Base-by-base conservation (phyloP, 92 coral and sea anemone species). In the Hydrozoanthus gracilis region DNA sequence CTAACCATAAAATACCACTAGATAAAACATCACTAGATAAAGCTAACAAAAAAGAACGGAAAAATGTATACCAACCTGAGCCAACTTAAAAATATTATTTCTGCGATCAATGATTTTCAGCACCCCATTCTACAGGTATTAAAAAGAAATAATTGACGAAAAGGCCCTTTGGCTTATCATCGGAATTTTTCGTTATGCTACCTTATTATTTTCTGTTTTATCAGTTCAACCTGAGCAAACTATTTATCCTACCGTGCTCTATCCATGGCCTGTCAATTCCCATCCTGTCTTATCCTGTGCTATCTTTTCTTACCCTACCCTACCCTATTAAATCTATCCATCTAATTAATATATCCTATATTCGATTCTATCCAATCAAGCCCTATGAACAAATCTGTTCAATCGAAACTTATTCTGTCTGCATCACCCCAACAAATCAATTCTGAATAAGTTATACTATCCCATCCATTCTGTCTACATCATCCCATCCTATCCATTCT, bases 51-150 rank as follows among this genome's bases (percentile, higher is more conserved):
- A 11, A 4, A 11, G 12, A 11, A 9, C 3, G 27, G 17, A 5
- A 20, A 48, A 11, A 18, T 13, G 9, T 51, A 5, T 51, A n/a
- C 78, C 14, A 2, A 80, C 85, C 85, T 80, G 85, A 8, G 85
- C 85, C 49, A 80, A 48, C 49, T 80, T 80, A 45, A 80, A 80
- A 5, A 80, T 80, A 20, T 80, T 74, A 6, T 80, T 80, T 51
- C 18, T 80, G 74, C 85, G 85, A 62, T 80, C 85, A 17, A 80
- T 80, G 46, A 80, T 80, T 20, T 65, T 80, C 60, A 80, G 45
- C 58, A 35, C 14, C 51, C 85, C 85, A 50, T 48, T 65, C 85
- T 80, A 50, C 5, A 47, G 12, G 5, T 5, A 56, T 2, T 8
- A 15, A n/a, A 65, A 15, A 12, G 5, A 9, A 14, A 27, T 27